Conservation (phyloP, 2,888 invertebrate genomes). For the Rhamphomyia laevipes region DNA sequence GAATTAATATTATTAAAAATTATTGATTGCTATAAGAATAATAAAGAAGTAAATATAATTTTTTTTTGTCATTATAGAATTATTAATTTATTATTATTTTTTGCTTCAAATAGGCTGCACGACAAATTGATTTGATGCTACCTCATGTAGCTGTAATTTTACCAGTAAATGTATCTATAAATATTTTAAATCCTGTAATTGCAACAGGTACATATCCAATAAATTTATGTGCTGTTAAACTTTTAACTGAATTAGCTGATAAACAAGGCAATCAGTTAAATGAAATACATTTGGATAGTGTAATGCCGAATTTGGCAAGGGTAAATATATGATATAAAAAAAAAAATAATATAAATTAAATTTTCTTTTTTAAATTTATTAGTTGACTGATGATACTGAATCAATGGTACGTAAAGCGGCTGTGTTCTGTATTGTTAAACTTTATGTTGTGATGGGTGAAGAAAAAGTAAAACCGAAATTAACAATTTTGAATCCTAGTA, state of each 20-base stretch:
- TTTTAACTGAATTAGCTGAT: conserved; percentile 75
- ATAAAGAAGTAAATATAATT: conserved; percentile 44
- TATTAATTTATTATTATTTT: neutral
- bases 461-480: conserved; percentile 73
- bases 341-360: neutral
- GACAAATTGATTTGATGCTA: conserved; percentile 76
- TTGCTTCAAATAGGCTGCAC: conserved; percentile 46
- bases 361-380: conserved; percentile 20
- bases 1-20: conserved; percentile 85
- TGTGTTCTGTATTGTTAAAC: conserved; percentile 93
- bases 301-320: conserved; percentile 82
- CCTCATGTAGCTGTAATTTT: conserved; percentile 63
- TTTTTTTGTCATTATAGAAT: neutral
- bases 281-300: conserved; percentile 60
- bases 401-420: conserved; percentile 91
- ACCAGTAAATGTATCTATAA: conserved; percentile 66
- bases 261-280: conserved; percentile 58
- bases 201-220: conserved; percentile 77
- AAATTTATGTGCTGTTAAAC: conserved; percentile 85
- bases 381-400: conserved; percentile 85
- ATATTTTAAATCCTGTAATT: conserved; percentile 64
- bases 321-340: conserved; percentile 37
- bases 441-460: conserved; percentile 82
- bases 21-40: conserved; percentile 70
- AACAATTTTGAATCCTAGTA: conserved; percentile 72